Percentiles rank a stretch among this genome's conserved stretches.
phyloP scores from a whole-genome alignment of 2,113 vertebrate species.

The Acinonyx jubatus region DNA sequence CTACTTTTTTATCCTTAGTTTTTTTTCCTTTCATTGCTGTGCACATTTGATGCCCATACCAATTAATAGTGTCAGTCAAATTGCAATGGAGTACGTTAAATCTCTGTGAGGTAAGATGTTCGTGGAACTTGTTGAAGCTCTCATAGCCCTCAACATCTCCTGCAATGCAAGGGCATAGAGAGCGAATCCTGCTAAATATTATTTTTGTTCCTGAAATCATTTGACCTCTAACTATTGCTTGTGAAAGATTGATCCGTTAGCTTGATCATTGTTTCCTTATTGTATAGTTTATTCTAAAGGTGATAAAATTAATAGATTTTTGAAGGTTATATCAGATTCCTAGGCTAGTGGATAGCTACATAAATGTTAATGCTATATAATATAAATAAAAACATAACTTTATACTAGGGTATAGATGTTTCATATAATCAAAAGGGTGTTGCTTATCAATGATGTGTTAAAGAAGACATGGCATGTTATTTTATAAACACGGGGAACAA shows the following conservation, averaged over 20 bases:
- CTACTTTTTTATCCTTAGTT: not conserved
- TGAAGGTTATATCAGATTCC: not conserved
- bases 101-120: not conserved
- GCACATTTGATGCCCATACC: not conserved
- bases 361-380: not conserved
- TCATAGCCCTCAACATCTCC: not conserved
- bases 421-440: not conserved
- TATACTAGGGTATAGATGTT: not conserved
- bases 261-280: not conserved
- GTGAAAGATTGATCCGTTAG: not conserved
- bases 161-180: not conserved
- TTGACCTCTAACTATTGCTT: not conserved
- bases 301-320: not conserved
- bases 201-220: not conserved
- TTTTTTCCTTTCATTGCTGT: not conserved
- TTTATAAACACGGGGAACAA: constrained; percentile 55
- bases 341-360: not conserved
- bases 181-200: not conserved
- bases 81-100: not conserved
- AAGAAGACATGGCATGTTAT: constrained; percentile 8
- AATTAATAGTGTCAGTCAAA: not conserved
- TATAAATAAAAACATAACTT: not conserved
- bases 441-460: not conserved
- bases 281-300: not conserved
- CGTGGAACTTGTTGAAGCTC: fast-evolving